Percentiles rank a stretch among this genome's conserved stretches.
These are phyloP conservation scores for Zeuzera pyrina DNA, from an alignment of 2,888 invertebrate species.

Conservation along the genomic window DNA sequence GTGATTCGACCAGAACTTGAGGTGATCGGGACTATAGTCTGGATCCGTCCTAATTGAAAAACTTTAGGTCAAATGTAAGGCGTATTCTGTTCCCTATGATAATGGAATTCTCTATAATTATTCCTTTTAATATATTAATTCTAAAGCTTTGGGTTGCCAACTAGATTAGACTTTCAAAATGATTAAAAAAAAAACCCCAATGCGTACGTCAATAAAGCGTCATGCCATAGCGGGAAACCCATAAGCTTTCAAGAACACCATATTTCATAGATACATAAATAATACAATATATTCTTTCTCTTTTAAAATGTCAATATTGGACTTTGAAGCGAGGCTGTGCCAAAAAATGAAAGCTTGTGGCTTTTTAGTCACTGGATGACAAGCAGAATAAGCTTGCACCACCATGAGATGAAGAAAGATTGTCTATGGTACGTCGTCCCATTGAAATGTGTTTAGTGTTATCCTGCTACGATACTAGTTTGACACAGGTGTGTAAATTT, in stretches of 20 bases:
- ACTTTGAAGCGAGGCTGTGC: slow-evolving; percentile 32
- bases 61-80: too few relatives aligned
- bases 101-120: too few relatives aligned
- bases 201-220: slow-evolving; percentile 31
- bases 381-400: slow-evolving; percentile 4
- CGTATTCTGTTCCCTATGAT: too few relatives aligned
- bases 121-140: slow-evolving; percentile 11
- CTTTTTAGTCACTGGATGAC: slow-evolving; percentile 28
- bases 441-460: slow-evolving; percentile 22
- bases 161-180: slow-evolving; percentile 18
- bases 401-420: slow-evolving; percentile 12
- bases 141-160: slow-evolving; percentile 54
- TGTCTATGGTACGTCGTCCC: too few relatives aligned
- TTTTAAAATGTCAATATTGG: slow-evolving; percentile 57
- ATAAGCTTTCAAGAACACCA: slow-evolving; percentile 58
- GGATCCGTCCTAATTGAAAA: too few relatives aligned
- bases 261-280: slow-evolving; percentile 12
- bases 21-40: too few relatives aligned
- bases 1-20: too few relatives aligned
- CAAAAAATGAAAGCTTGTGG: slow-evolving; percentile 59
- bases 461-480: not conserved
- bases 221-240: slow-evolving; percentile 60
- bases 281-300: slow-evolving; percentile 13
- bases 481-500: too few relatives aligned
- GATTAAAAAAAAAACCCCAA: slow-evolving; percentile 14